Percentiles rank a stretch among this genome's conserved stretches.
Conservation (phyloP, 2,888 invertebrate species). For the Podotricha telesiphe region DNA sequence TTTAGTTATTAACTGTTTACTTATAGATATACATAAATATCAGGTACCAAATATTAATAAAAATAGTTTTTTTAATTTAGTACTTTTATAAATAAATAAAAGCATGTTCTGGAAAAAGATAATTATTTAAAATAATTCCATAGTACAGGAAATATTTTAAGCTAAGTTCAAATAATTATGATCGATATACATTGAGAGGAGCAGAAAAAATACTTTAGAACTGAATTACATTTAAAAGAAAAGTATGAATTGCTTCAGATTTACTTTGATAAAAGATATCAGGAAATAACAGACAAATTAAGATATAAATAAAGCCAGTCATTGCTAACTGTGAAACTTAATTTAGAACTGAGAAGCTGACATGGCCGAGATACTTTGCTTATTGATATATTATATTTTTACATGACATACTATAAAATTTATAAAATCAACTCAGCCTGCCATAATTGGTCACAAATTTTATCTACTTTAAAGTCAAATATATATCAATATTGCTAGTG, state of each 20-base stretch:
- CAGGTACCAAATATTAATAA: conserved; percentile 38
- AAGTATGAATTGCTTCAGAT: neutral
- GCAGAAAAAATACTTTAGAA: too few relatives aligned
- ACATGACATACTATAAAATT: too few relatives aligned
- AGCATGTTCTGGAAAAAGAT: neutral
- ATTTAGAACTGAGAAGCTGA: too few relatives aligned
- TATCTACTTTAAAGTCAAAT: too few relatives aligned
- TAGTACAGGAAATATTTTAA: too few relatives aligned
- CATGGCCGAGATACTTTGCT: neutral
- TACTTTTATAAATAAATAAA: neutral
- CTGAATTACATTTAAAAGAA: too few relatives aligned
- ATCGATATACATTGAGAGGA: too few relatives aligned
- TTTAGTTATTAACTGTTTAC: neutral
- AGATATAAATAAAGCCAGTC: too few relatives aligned
- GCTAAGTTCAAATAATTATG: neutral
- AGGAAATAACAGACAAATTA: neutral
- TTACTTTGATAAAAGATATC: neutral
- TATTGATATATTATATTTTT: too few relatives aligned
- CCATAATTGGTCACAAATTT: neutral
- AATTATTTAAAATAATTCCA: too few relatives aligned
- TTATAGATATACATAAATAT: conserved; percentile 33
- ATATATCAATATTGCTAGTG: too few relatives aligned
- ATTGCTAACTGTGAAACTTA: too few relatives aligned
- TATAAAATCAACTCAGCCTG: neutral
- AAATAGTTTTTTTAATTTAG: neutral